Evolutionary conservation across 2,888 invertebrate genomes (phyloP), one percentile per base, ranked within the genome.

Genomic region (Diarsia mendica): DNA sequence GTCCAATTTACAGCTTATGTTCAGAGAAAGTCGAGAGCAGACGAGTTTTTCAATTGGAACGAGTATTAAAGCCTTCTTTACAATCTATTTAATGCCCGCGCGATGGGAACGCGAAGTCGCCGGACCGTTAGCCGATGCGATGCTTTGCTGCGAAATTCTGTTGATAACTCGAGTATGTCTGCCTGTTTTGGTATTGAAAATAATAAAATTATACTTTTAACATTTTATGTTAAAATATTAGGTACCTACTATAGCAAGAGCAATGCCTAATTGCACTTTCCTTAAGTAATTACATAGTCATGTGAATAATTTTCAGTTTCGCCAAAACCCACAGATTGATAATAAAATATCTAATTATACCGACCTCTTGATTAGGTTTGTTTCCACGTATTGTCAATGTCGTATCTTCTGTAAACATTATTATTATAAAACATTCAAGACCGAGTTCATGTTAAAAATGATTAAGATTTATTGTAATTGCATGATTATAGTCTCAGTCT

Each of bases 21-120:
- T 82, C 75, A 85, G 87, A 88, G 87, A 88, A 87, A 87, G 87
- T 84, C 75, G 81, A 82, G 75, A 65, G 66, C 81, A 81, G 88
- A 88, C 88, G 83, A 85, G 87, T 89, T 89, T 89, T 85, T 87
- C 87, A 85, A 84, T 85, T 83, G 82, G 83, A 78, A 74, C 89
- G 78, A 80, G 83, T 83, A 82, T 88, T 88, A 85, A 85, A 87
- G 79, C 75, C 83, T 87, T 80, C 81, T 89, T 88, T 83, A 89
- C 85, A 83, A 82, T 87, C 82, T 83, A 89, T 89, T 86, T 86
- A 84, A 88, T 88, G 85, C 72, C 74, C 69, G 75, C 64, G 68
- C 72, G 82, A 83, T 84, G 83, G 75, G 79, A 83, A 83, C 76
- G 72, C 49, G 76, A 55, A 72, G 64, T 68, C 28, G 70, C 39